These are phyloP conservation scores for Sander lucioperca DNA, from an alignment of 2,113 vertebrate genomes.

Conservation along the genomic window DNA sequence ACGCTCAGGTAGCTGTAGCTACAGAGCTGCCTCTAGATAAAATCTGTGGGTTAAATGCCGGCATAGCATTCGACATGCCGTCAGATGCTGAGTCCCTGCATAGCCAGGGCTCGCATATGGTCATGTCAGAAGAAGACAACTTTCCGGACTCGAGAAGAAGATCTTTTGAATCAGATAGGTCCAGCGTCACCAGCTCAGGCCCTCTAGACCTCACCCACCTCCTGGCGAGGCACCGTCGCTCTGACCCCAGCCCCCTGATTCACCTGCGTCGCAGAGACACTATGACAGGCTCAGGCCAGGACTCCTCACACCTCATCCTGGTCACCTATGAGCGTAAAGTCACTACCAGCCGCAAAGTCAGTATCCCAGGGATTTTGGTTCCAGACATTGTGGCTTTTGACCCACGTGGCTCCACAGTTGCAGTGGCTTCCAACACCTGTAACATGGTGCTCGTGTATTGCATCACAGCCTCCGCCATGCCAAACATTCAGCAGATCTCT, in stretches of 20 bases:
- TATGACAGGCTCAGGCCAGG: slow-evolving; percentile 90
- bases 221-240: slow-evolving; percentile 81
- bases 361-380: slow-evolving; percentile 93
- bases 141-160: slow-evolving; percentile 76
- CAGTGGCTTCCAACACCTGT: slow-evolving; percentile 93
- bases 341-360: slow-evolving; percentile 90
- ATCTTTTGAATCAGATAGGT: slow-evolving; percentile 82
- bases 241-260: slow-evolving; percentile 88
- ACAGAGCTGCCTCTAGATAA: slow-evolving; percentile 95
- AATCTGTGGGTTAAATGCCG: slow-evolving; percentile 91
- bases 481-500: slow-evolving; percentile 93
- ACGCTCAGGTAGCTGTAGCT: slow-evolving; percentile 88
- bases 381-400: slow-evolving; percentile 95
- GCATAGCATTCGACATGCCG: slow-evolving; percentile 84
- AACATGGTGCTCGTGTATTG: slow-evolving; percentile 92
- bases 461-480: slow-evolving; percentile 86
- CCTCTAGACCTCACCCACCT: slow-evolving; percentile 91
- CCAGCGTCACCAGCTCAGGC: slow-evolving; percentile 80
- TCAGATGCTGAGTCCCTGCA: slow-evolving; percentile 71
- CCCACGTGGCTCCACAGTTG: slow-evolving; percentile 85
- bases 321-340: slow-evolving; percentile 92
- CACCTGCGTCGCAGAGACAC: slow-evolving; percentile 88
- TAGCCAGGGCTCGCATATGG: slow-evolving; percentile 64
- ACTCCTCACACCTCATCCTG: slow-evolving; percentile 93
- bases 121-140: slow-evolving; percentile 74